phyloP scores from a whole-genome alignment of 1,140 invertebrate species.

The Homarus americanus region DNA sequence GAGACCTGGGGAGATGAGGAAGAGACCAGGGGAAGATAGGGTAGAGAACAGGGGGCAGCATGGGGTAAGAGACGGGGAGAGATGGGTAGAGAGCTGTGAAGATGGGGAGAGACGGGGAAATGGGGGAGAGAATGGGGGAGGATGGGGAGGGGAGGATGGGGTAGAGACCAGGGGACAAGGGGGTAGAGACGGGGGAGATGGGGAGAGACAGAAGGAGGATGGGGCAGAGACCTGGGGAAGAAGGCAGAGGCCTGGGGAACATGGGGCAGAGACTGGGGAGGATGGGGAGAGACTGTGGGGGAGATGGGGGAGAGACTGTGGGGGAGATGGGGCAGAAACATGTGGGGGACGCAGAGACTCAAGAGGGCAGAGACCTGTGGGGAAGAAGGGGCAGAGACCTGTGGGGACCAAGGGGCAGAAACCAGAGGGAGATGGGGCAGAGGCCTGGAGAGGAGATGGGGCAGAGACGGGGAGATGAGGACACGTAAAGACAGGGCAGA shows the following conservation, averaged over 20 bases:
- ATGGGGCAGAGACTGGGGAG: too few species aligned
- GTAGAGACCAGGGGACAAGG: too few species aligned
- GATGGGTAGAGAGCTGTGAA: neutral
- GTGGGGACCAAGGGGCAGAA: too few species aligned
- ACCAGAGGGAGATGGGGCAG: neutral
- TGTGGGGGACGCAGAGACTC: neutral
- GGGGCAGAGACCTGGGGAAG: neutral
- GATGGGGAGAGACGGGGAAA: neutral
- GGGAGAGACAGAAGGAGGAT: too few species aligned
- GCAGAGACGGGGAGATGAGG: too few species aligned
- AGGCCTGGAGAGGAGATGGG: too few species aligned
- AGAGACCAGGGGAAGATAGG: neutral
- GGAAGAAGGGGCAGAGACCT: too few species aligned
- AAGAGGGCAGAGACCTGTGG: neutral
- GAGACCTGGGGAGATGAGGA: neutral
- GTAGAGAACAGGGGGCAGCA: neutral
- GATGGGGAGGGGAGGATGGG: too few species aligned
- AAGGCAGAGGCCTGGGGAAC: neutral
- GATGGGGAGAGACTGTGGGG: too few species aligned
- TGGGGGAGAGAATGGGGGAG: too few species aligned
- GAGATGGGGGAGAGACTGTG: too few species aligned
- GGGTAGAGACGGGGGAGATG: neutral
- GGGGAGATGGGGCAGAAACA: neutral
- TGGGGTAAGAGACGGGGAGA: too few species aligned
- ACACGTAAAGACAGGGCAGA: neutral